These are phyloP conservation scores for Grantiella picta DNA, from an alignment of 2,113 vertebrate genomes.

Conservation along the genomic window DNA sequence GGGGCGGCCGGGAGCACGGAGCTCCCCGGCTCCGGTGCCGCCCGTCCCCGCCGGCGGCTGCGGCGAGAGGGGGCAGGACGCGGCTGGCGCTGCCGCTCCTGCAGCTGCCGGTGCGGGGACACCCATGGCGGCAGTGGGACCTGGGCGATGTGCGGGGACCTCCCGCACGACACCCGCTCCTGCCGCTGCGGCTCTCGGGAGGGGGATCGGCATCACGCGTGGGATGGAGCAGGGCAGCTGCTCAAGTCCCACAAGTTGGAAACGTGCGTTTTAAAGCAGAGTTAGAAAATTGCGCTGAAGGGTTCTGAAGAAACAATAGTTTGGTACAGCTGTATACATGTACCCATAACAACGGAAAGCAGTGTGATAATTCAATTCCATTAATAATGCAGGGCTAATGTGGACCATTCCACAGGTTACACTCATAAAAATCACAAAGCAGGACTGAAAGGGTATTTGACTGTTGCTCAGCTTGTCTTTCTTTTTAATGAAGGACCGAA, in stretches of 20 bases:
- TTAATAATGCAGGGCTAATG: neutral
- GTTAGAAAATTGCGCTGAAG: neutral
- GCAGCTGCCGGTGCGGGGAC: neutral
- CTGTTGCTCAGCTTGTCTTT: neutral
- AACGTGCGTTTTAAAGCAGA: neutral
- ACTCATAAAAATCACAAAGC: neutral
- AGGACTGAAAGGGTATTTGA: neutral
- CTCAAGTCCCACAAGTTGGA: neutral
- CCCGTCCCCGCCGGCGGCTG: neutral
- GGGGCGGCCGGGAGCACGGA: neutral
- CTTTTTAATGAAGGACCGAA: neutral
- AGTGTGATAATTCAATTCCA: neutral
- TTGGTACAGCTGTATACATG: neutral
- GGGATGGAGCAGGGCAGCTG: neutral
- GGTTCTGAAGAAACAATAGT: neutral
- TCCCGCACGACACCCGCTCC: neutral
- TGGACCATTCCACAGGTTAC: neutral
- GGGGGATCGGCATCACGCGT: accelerated
- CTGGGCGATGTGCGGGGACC: accelerated
- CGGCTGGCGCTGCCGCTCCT: neutral
- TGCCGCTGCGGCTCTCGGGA: neutral
- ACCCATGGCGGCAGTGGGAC: accelerated
- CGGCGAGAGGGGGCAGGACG: neutral
- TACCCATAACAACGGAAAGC: neutral
- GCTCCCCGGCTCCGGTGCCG: neutral